Base-by-base conservation (phyloP, 2,797 vertebrate genomes). In the Trachurus trachurus region DNA sequence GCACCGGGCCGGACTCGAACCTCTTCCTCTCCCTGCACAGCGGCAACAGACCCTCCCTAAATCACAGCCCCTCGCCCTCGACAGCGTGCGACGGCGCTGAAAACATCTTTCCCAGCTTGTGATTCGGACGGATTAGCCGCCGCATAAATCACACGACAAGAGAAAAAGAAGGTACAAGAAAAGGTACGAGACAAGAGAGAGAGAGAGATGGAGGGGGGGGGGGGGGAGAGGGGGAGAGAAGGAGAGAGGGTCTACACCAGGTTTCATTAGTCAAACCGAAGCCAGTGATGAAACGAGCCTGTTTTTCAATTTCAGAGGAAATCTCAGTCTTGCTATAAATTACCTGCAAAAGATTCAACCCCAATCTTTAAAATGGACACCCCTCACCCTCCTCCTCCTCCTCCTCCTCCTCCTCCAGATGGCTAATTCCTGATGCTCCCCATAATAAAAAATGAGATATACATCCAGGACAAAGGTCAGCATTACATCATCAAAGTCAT, bases 81-180 rank as follows among this genome's bases (percentile, higher is more conserved):
- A 93, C 89, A 91, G 92, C 66, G 72, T 87, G 89, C 76, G 80
- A 86, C 90, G 92, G 91, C 74, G 92, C 89, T 88, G 89, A 89
- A 93, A 92, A 93, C 85, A 67, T 83, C 69, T 88, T 88, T 92
- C 83, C 88, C 87, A 90, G 82, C 76, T 85, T 89, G 89, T 86
- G 82, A 92, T 93, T 92, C 84, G 68, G 81, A 80, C 56, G 47
- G 85, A 95, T 93, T 90, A 90, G 78, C 73, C 11, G 1, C 22
- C 1, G n/a, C 44, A 82, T 93, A 92, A 94, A 92, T 95, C 90
- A 90, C 44, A 58, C 0, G n/a, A 53, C 21, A 61, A 83, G 58
- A 79, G 13, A 76, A 76, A 65, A 39, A 37, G 47, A 34, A 34
- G 31, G 31, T 34, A 34, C 31, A 34, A 34, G 29, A 34, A 34